A percentile compares a stretch with the other conserved stretches of the same genome.
phyloP scores from a whole-genome alignment of 2,888 invertebrate species.

The Bimastos eiseni region DNA sequence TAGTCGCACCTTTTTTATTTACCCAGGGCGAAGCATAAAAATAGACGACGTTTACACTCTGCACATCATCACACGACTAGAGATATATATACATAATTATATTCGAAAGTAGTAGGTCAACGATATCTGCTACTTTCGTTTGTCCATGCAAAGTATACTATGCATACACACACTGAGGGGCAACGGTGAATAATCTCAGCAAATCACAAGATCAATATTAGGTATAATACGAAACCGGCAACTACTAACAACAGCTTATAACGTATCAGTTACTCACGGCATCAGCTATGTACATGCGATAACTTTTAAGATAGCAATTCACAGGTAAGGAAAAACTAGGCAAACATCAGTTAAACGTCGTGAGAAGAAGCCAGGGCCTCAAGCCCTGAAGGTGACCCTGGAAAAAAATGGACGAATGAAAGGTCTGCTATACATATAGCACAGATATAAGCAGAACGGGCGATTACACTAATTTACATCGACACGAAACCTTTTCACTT shows the following conservation, averaged over 20 bases:
- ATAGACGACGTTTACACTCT: neutral
- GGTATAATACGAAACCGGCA: slow-evolving; percentile 2
- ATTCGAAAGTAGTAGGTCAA: neutral
- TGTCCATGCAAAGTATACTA: neutral
- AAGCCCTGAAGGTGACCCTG: neutral
- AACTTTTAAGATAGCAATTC: neutral
- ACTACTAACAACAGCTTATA: neutral
- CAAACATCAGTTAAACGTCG: neutral
- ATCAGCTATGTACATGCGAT: too few relatives aligned
- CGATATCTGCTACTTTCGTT: neutral
- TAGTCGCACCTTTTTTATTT: slow-evolving; percentile 7
- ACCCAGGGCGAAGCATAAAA: neutral
- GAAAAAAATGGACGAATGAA: neutral
- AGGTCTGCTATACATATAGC: neutral
- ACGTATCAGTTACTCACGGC: too few relatives aligned
- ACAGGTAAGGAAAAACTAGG: slow-evolving; percentile 4
- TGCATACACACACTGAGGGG: too few relatives aligned
- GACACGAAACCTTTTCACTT: neutral
- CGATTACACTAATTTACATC: neutral
- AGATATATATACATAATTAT: neutral
- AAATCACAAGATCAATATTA: neutral
- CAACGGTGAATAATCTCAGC: neutral
- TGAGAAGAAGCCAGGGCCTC: neutral
- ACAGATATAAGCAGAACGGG: neutral
- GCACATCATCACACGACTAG: neutral